These are phyloP conservation scores for Stratiolaelaps scimitus DNA, from an alignment of 1,140 invertebrate species.

Conservation along the genomic window DNA sequence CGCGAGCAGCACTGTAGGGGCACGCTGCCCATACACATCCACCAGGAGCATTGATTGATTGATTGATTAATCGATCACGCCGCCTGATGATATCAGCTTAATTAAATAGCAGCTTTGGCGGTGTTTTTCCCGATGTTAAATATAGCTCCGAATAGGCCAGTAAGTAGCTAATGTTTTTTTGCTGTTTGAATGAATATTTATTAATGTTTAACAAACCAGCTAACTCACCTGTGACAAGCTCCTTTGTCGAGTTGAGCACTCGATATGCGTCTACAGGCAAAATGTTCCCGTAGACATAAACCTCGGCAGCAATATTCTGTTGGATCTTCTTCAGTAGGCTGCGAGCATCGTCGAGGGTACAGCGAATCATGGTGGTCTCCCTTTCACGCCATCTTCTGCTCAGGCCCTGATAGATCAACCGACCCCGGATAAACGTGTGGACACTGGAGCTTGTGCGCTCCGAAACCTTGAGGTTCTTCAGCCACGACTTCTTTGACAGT, in stretches of 20 bases:
- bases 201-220: too few species aligned
- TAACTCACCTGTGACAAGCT: slow-evolving; percentile 17
- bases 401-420: slow-evolving; percentile 1
- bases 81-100: too few species aligned
- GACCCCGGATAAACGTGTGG: slow-evolving; percentile 11
- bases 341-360: not conserved
- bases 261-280: not conserved
- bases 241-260: slow-evolving; percentile 23
- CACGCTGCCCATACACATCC: too few species aligned
- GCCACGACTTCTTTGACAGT: slow-evolving; percentile 16
- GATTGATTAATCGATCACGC: too few species aligned
- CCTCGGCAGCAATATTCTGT: slow-evolving; percentile 19
- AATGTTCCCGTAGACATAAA: slow-evolving; percentile 26
- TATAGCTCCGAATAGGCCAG: too few species aligned
- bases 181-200: too few species aligned
- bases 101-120: too few species aligned
- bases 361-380: slow-evolving; percentile 17
- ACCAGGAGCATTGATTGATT: too few species aligned
- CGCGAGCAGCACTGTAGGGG: too few species aligned
- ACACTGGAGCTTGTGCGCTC: slow-evolving; percentile 20
- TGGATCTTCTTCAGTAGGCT: slow-evolving; percentile 1
- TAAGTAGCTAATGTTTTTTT: too few species aligned
- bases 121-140: too few species aligned
- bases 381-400: slow-evolving; percentile 16
- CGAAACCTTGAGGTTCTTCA: slow-evolving; percentile 25